Base-by-base conservation (phyloP, 1,140 invertebrate genomes). In the Atta texana region DNA sequence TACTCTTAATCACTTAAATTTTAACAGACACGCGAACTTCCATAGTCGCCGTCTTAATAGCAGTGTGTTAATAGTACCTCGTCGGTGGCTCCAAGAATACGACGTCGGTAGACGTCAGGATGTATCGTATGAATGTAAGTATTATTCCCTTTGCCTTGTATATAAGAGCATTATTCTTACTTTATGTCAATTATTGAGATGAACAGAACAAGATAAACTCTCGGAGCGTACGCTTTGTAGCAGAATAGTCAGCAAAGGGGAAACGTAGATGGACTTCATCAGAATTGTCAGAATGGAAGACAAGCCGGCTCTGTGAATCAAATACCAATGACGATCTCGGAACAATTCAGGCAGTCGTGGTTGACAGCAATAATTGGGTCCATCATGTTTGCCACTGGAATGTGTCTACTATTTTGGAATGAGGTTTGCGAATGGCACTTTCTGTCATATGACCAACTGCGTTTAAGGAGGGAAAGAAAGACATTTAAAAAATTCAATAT, bases 361-460 rank as follows among this genome's bases (percentile, higher is more conserved):
- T 88, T 97, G 18, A 96, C 96, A 44, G 96, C 96, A 57, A 93
- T 96, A 24, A 96, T 97, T 87, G 96, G 97, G 12, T 92, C 95
- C 28, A 88, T 96, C 55, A 93, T 97, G 39, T 96, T 97, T 93
- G 91, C 94, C 39, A 93, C 92, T 66, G 97, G 96, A 57, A 96
- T 96, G 91, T 96, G 94, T 77, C 93, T 97, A 6, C 94, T 97
- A 64, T 97, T 97, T 92, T 97, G 97, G 97, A 98, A 98, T 94
- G 97, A 98, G 95, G 97, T 97, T 94, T 93, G 81, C 74, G 78
- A 82, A 49, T 84, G 49, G 24, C 75, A 44, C 39, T n/a, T 72
- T 80, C 21, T 77, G 10, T 78, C 10, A n/a, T 1, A 88, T 44
- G 39, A 44, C 34, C 34, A 39, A 44, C 8, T 44, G n/a, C 8